Evolutionary conservation across 2,797 vertebrate genomes (phyloP), one percentile per base, ranked within the genome.

Genomic region (Melopsittacus undulatus): DNA sequence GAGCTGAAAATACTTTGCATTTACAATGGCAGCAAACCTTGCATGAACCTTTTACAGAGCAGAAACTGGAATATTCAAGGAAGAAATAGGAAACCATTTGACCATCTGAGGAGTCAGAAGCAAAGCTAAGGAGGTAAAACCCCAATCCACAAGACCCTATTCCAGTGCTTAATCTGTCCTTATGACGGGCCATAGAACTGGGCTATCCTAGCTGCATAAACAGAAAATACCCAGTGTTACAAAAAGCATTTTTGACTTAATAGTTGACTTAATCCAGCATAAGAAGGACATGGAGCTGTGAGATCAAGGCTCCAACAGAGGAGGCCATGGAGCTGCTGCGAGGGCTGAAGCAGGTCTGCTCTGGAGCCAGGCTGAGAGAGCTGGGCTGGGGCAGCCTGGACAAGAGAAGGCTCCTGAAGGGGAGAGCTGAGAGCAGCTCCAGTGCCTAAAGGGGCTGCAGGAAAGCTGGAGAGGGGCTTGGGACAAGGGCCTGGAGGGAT

Each of bases 221-320:
- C 0, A 34, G 42, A 43, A 78, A 49, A 38, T 2, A 62, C 2
- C 10, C 18, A 34, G 48, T 2, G 6, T 17, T n/a, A 43, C 5
- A 62, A 40, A 74, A 73, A 20, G n/a, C 22, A 27, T 11, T 26
- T 26, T 54, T 49, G 32, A 38, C 16, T 43, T 36, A 26, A 27
- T 11, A 56, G 62, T 32, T 46, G 56, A 21, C 32, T 26, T 38
- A 34, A 57, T 57, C 54, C 21, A 57, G 14, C 54, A 57, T 34
- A 22, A 56, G 54, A 57, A 23, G 21, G 21, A 34, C 32, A 10
- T 15, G 13, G 54, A 57, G n/a, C 32, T 34, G 20, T 14, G 2
- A 4, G 54, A 56, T 21, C 9, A 34, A 57, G 13, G 32, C 32
- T 14, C 6, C 54, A 23, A 57, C 32, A 57, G 21, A 57, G 21